Base-by-base conservation (phyloP, 2,797 vertebrate genomes). In the Sebastes paucispinis region DNA sequence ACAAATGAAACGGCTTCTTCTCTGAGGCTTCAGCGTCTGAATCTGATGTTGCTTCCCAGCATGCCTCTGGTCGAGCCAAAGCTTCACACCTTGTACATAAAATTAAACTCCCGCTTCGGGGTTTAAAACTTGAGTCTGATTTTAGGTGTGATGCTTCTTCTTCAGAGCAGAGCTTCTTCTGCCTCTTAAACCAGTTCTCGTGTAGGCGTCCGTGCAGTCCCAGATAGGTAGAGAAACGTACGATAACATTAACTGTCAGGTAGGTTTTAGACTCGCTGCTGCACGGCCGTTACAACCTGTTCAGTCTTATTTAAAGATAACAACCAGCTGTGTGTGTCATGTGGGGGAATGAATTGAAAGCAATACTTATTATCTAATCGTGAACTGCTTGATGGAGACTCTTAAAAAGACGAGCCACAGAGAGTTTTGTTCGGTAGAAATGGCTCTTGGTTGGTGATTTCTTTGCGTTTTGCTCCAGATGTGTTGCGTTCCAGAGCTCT, bases 71-170 rank as follows among this genome's bases (percentile, higher is more conserved):
- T 79, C 5, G 0, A 16, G 64, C 24, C 66, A 24, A 36, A 68
- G 47, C 69, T 52, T 50, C 55, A 6, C 64, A 18, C n/a, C 12
- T 1, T 71, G 82, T 82, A 77, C 34, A 68, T 71, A 18, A 43
- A 18, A 50, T 6, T 3, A 20, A 62, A 58, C 52, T 16, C 29
- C 60, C 7, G 16, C 12, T 47, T 47, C n/a, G 52, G n/a, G 9
- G 1, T 34, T 43, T 6, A 47, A 73, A 27, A 1, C 1, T 2
- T 27, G 71, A 66, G 14, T 47, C 65, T 39, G 25, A 27, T 29
- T 70, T 67, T 71, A 14, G 67, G 39, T 8, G 65, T 14, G n/a
- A 11, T 6, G 52, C 69, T 81, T 12, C 24, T 3, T 22, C 10
- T 32, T 39, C 55, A 50, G 20, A 67, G 16, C 57, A 50, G 13